Evolutionary conservation across 2,113 vertebrate species (phyloP).

Genomic region (Takifugu flavidus): DNA sequence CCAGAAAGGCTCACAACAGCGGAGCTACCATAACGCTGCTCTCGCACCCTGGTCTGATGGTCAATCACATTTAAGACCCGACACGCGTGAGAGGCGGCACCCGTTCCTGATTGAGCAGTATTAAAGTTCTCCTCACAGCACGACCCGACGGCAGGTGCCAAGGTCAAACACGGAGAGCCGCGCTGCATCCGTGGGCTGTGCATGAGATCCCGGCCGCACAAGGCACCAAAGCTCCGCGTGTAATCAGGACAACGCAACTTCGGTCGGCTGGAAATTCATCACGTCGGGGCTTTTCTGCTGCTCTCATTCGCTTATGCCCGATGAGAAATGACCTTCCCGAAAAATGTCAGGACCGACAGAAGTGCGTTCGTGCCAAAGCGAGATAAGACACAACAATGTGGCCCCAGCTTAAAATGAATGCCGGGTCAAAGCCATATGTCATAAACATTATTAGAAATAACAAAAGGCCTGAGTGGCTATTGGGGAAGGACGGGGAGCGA

Average conservation of each 20-base stretch:
- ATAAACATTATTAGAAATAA: constrained; percentile 33
- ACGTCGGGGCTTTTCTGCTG: constrained; percentile 38
- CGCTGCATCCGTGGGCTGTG: constrained; percentile 1
- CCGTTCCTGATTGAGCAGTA: constrained; percentile 3
- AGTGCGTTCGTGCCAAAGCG: constrained; percentile 32
- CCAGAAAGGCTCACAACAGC: neutral
- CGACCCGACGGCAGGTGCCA: constrained; percentile 29
- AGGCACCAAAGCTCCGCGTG: constrained; percentile 9
- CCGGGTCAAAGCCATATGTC: constrained; percentile 20
- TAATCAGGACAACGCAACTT: constrained; percentile 31
- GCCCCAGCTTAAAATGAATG: constrained; percentile 58
- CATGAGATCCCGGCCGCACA: neutral
- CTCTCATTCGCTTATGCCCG: constrained; percentile 46
- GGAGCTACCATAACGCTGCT: neutral
- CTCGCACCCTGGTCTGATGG: constrained; percentile 13
- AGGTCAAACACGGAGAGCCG: constrained; percentile 36
- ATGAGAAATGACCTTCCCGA: constrained; percentile 53
- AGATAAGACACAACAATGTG: constrained; percentile 62
- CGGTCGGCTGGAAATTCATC: constrained; percentile 28
- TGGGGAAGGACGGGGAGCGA: constrained; percentile 3
- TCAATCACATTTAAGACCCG: constrained; percentile 14
- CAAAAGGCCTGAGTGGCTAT: constrained; percentile 25
- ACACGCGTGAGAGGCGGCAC: neutral
- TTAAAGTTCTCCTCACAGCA: constrained; percentile 9
- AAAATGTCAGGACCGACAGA: constrained; percentile 45